Evolutionary conservation across 2,888 invertebrate genomes (phyloP), one percentile per base, ranked within the genome.

Genomic region (Gandaritis pyraliata): DNA sequence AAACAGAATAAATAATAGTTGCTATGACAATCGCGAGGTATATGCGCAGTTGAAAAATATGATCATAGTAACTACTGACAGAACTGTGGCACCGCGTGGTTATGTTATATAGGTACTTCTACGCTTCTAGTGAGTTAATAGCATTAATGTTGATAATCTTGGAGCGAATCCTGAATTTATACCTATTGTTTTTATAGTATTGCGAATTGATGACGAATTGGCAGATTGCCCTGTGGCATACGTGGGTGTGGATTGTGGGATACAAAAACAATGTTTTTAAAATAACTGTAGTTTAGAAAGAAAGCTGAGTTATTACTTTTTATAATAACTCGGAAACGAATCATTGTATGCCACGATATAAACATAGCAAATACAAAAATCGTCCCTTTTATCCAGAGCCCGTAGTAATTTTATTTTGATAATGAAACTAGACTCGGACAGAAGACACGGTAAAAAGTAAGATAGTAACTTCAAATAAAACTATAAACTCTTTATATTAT

Each of bases 1-100:
- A 11, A 15, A 43, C n/a, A 43, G 43, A 43, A 15, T 11, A 43
- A 43, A 11, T 16, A 16, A 10, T 16, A 43, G 43, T 43, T 16
- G 16, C 15, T 43, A 43, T 11, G 11, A 15, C 68, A 49, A 52
- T 56, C 58, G 48, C 54, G 43, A 51, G 53, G 63, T 80, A 77
- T 77, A 75, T 86, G 85, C 85, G 85, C 83, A 84, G 85, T 86
- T 79, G 64, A 55, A 33, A 58, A 62, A 65, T 58, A 64, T 53
- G 53, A 51, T 48, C 6, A 11, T 4, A 47, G n/a, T 36, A n/a
- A 52, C 56, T 64, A 13, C 2, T 53, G 15, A 10, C 0, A 30
- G 18, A 36, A 6, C 64, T 64, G 48, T 60, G 64, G 12, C 48
- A 63, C 58, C 58, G 55, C 63, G 41, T 63, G 58, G 63, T 36